phyloP scores from a whole-genome alignment of 2,113 vertebrate species.

The Hypanus sabinus region DNA sequence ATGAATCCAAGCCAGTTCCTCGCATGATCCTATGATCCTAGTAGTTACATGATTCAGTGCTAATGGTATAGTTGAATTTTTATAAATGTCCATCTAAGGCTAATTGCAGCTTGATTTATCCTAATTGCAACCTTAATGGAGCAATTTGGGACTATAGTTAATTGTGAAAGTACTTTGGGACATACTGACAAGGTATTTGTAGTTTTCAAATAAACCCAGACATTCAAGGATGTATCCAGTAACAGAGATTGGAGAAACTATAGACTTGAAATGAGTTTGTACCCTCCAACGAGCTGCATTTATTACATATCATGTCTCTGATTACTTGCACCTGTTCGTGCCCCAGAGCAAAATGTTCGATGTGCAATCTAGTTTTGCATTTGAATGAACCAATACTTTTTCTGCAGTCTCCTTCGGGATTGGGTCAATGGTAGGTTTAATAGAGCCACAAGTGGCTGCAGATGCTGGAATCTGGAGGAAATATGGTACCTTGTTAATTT shows the following conservation, averaged over 20 bases:
- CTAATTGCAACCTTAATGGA: background rate
- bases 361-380: background rate
- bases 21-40: background rate
- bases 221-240: background rate
- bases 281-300: background rate
- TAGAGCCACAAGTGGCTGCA: too few relatives aligned
- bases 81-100: background rate
- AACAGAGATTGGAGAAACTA: background rate
- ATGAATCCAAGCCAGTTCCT: background rate
- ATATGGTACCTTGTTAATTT: too few relatives aligned
- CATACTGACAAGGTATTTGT: background rate
- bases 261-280: background rate
- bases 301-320: background rate
- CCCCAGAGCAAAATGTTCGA: background rate
- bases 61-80: background rate
- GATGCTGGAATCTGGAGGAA: too few relatives aligned
- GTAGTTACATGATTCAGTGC: background rate
- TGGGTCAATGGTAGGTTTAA: background rate
- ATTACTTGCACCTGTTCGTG: background rate
- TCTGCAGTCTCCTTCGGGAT: background rate
- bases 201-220: background rate
- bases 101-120: background rate
- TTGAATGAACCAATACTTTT: background rate
- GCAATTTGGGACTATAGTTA: background rate
- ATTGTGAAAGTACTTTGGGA: background rate